Evolutionary conservation across 2,888 invertebrate genomes (phyloP), one percentile per base, ranked within the genome.

Genomic region (Ormyrus labotus): DNA sequence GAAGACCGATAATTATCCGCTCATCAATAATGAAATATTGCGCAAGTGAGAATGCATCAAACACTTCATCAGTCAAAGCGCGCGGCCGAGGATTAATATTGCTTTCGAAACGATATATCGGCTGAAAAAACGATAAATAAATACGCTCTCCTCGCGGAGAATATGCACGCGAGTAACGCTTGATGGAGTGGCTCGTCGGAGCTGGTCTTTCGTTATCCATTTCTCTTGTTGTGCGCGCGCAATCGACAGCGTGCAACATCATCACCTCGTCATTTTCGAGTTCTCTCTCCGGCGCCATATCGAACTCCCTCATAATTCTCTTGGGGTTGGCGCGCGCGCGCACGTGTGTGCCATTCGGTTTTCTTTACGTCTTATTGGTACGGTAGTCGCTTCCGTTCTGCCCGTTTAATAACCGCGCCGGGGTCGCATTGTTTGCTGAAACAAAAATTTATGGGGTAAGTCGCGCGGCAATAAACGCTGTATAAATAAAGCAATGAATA

Each of bases 191-290:
- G n/a, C n/a, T 11, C 6, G 1, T 6, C 2, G 2, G 6, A 57
- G 4, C 2, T 48, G 48, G 13, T 61, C 51, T 4, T 34, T 71
- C 60, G 34, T 71, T 64, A 55, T 73, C 13, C 47, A 34, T 71
- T 60, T 71, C 51, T 61, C 60, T 51, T 11, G 13, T 34, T 13
- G 50, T 11, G n/a, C 55, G 10, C 34, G 19, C 19, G 34, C 34
- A 4, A 34, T 55, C 72, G 53, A 58, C 72, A 13, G 73, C 53
- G 2, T 64, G 73, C 73, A 63, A 47, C 64, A 63, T 73, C 73
- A 73, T 73, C 73, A 48, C 63, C 48, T 19, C 13, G 13, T 55
- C 63, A 53, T 53, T 63, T 61, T 34, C 11, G 11, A 34, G 13
- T 11, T 19, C 50, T 11, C 11, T 34, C 8, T 7, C 47, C 45